Evolutionary conservation across 2,797 vertebrate genomes (phyloP).

Genomic region (Carapus acus): DNA sequence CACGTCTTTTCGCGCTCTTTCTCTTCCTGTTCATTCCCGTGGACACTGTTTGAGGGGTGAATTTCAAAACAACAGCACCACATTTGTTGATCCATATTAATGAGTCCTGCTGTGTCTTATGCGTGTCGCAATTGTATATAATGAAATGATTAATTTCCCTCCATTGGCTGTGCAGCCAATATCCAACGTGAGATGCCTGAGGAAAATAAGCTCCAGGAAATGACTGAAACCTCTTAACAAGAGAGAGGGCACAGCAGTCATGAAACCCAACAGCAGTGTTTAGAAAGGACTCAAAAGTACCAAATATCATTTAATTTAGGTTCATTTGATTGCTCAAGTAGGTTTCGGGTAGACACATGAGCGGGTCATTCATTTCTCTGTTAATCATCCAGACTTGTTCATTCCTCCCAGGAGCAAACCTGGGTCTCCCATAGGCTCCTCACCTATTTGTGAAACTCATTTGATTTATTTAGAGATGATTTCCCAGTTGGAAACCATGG

Average conservation of each 20-base stretch:
- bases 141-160: not conserved
- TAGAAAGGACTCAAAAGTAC: conserved; percentile 43
- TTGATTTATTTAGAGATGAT: conserved; percentile 78
- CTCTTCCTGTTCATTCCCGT: conserved; percentile 6
- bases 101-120: not conserved
- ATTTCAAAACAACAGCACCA: conserved; percentile 15
- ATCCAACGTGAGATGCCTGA: conserved; percentile 12
- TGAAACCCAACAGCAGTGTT: conserved; percentile 50
- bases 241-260: conserved; percentile 36
- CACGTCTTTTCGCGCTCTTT: conserved; percentile 4
- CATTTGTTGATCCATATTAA: conserved; percentile 13
- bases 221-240: conserved; percentile 27
- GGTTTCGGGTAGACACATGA: conserved; percentile 63
- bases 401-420: conserved; percentile 67
- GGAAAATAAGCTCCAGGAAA: conserved; percentile 12
- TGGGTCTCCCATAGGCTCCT: conserved; percentile 68
- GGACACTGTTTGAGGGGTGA: conserved; percentile 5
- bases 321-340: conserved; percentile 62
- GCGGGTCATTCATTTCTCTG: conserved; percentile 72
- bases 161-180: conserved; percentile 7
- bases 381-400: conserved; percentile 73
- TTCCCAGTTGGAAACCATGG: conserved; percentile 73
- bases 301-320: conserved; percentile 63
- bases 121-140: not conserved
- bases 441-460: conserved; percentile 76